A percentile compares a stretch with the other conserved stretches of the same genome.
Conservation (phyloP, 2,888 invertebrate species). For the Rhopalosiphum nymphaeae region DNA sequence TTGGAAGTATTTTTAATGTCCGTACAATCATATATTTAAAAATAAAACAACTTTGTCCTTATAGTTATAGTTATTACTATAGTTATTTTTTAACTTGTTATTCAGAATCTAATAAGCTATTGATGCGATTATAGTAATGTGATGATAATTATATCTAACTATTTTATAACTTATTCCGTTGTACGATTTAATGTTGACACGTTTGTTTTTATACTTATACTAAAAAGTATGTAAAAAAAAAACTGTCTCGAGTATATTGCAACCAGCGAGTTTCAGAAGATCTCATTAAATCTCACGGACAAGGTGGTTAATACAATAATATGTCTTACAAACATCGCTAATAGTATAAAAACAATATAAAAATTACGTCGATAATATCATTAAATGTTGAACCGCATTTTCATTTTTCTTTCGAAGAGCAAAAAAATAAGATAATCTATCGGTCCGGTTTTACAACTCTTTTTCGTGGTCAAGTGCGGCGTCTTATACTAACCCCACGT, state of each 20-base stretch:
- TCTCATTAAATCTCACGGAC: background rate
- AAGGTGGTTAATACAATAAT: background rate
- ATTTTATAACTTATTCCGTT: background rate
- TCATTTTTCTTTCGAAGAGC: background rate
- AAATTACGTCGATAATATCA: conserved; percentile 10
- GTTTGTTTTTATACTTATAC: background rate
- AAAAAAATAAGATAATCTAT: background rate
- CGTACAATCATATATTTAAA: background rate
- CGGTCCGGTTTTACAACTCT: conserved; percentile 43
- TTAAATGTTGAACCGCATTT: background rate
- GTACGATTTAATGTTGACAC: background rate
- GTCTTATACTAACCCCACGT: background rate
- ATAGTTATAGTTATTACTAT: background rate
- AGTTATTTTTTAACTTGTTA: background rate
- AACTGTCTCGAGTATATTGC: background rate
- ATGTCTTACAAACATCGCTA: background rate
- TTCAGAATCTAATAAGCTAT: background rate
- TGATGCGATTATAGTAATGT: background rate
- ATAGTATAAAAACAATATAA: background rate
- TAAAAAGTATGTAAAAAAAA: background rate
- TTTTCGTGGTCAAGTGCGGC: background rate
- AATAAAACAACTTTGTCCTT: background rate
- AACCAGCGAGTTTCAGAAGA: background rate
- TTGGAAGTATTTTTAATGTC: background rate
- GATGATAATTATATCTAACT: background rate